phyloP scores from a whole-genome alignment of 2,888 invertebrate species.

The Spisula subtruncata region DNA sequence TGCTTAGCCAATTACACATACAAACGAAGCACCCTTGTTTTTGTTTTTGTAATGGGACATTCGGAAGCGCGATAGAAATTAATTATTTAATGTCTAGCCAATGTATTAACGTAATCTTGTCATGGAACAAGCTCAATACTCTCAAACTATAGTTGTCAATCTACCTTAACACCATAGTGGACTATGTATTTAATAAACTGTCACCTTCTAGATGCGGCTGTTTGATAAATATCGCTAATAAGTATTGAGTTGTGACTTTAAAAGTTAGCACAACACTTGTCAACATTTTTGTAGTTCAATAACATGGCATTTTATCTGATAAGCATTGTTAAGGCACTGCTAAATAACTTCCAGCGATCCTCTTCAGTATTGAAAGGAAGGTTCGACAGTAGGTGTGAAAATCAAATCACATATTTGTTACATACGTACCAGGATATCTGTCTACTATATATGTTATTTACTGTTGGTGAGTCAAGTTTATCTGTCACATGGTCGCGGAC shows the following conservation, averaged over 20 bases:
- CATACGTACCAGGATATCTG: constrained; percentile 14
- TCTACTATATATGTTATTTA: constrained; percentile 3
- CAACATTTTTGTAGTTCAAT: constrained; percentile 10
- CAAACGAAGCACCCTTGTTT: too few species aligned
- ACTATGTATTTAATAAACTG: constrained; percentile 8
- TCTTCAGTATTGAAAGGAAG: neutral
- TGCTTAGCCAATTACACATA: too few species aligned
- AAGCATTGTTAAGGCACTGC: neutral
- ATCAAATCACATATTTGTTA: constrained; percentile 14
- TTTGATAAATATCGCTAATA: neutral
- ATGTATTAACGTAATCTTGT: too few species aligned
- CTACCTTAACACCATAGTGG: neutral
- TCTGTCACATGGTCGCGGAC: too few species aligned
- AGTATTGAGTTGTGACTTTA: neutral
- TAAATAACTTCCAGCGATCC: constrained; percentile 3
- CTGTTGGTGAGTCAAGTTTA: neutral
- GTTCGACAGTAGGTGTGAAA: neutral
- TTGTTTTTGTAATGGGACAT: too few species aligned
- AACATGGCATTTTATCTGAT: constrained; percentile 1
- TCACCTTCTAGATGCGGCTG: neutral
- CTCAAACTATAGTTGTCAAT: neutral
- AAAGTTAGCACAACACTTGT: neutral
- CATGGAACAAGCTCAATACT: neutral
- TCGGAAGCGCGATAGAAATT: neutral
- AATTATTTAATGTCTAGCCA: too few species aligned